Evolutionary conservation across 64 coral and sea anemone genomes (phyloP), one percentile per base, ranked within the genome.

Genomic region (Montipora cactus): DNA sequence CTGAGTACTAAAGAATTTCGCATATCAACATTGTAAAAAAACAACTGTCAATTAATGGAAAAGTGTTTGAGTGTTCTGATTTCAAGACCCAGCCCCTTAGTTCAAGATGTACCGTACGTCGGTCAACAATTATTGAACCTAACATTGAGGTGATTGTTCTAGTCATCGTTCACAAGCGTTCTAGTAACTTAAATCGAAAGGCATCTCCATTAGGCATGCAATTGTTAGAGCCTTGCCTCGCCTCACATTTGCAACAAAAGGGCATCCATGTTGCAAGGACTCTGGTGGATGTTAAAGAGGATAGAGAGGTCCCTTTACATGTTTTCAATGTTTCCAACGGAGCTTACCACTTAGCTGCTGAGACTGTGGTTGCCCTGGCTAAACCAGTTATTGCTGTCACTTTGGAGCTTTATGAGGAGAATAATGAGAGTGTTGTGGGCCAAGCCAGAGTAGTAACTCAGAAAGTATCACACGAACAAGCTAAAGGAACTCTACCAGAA

Each of bases 261-360:
- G 80, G 69, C 48, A 5, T 92, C 15, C 76, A 37, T 76, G 44
- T 92, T 25, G 90, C 79, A 71, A 83, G 28, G 28, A 37, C 28
- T 37, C 28, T 37, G 28, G 28, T 37, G 90, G 81, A 70, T 61
- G 90, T 75, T 4, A 72, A 44, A 53, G 67, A 74, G 16, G 52
- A 57, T 19, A 23, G 90, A 10, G 22, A 74, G 15, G 71, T 84
- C 1, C 22, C 90, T 10, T 57, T 92, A 15, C 80, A 49, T 58
- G 59, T 92, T 80, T 72, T 85, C n/a, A 92, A 92, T 70, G 77
- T 64, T 62, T 79, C 76, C 12, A 59, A 90, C 9, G 58, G 80
- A 79, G 44, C 20, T 22, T 81, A 16, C 48, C 75, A n/a, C 7
- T 87, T 71, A 12, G 55, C 50, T 44, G 71, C 68, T 28, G 44